These are phyloP conservation scores for Corvus hawaiiensis DNA, from an alignment of 2,113 vertebrate genomes.

Conservation along the genomic window DNA sequence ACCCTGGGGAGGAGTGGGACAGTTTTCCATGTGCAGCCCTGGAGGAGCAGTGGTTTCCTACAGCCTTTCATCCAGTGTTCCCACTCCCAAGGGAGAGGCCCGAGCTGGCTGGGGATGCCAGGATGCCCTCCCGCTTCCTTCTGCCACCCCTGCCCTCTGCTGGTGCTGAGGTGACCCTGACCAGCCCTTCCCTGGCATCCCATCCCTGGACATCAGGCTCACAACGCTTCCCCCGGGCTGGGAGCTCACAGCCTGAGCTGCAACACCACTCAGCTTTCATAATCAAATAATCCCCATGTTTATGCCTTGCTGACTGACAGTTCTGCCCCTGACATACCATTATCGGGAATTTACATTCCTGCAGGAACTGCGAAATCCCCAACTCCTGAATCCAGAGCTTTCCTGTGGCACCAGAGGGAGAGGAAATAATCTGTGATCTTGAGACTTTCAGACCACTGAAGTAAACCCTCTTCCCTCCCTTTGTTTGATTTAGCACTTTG, in stretches of 20 bases:
- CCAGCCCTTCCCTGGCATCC: neutral
- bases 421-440: slow-evolving; percentile 60
- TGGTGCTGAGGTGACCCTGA: neutral
- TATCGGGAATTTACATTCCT: slow-evolving; percentile 60
- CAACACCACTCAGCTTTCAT: neutral
- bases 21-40: neutral
- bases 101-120: neutral
- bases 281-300: slow-evolving; percentile 56
- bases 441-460: slow-evolving; percentile 46
- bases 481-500: slow-evolving; percentile 58
- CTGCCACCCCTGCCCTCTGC: neutral
- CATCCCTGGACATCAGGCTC: neutral
- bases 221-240: accelerated
- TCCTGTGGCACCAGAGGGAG: slow-evolving; percentile 52
- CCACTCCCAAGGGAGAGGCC: accelerated
- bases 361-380: neutral
- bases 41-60: neutral
- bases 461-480: slow-evolving; percentile 41
- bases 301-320: slow-evolving; percentile 15
- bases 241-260: neutral
- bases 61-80: neutral
- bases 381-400: slow-evolving; percentile 12
- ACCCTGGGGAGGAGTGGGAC: neutral
- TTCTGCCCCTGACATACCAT: slow-evolving; percentile 39
- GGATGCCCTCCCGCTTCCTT: neutral